Percentiles rank a stretch among this genome's conserved stretches.
phyloP scores from a whole-genome alignment of 2,113 vertebrate species.

The Pomatostomus ruficeps region DNA sequence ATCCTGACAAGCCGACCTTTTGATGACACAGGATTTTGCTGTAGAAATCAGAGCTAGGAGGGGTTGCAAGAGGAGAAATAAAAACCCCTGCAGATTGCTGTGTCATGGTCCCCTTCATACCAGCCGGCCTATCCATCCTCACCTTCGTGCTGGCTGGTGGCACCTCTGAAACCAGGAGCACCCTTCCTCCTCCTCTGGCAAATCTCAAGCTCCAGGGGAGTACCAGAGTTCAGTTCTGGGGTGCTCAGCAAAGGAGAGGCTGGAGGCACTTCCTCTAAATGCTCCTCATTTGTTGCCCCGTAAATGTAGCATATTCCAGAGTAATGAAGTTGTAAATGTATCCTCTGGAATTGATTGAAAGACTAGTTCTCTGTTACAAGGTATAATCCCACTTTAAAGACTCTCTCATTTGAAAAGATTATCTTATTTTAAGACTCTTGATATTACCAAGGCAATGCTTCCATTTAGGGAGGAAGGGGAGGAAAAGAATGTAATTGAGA shows the following conservation, averaged over 20 bases:
- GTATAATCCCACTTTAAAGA: conserved; percentile 19
- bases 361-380: background rate
- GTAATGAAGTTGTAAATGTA: background rate
- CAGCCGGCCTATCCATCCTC: background rate
- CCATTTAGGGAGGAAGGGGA: background rate
- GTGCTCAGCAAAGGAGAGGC: background rate
- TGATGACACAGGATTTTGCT: background rate
- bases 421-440: conserved; percentile 39
- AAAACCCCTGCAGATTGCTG: background rate
- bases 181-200: background rate
- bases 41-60: background rate
- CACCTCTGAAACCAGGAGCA: background rate
- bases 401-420: conserved; percentile 14
- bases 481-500: background rate
- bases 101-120: background rate
- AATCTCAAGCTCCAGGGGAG: background rate
- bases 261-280: background rate
- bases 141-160: background rate
- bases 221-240: background rate
- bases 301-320: background rate
- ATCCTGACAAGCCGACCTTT: background rate
- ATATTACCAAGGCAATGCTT: background rate
- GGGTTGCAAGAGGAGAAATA: background rate
- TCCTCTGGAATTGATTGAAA: background rate
- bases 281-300: background rate